Conservation (phyloP, 2,797 vertebrate species). For the Psittacula echo region DNA sequence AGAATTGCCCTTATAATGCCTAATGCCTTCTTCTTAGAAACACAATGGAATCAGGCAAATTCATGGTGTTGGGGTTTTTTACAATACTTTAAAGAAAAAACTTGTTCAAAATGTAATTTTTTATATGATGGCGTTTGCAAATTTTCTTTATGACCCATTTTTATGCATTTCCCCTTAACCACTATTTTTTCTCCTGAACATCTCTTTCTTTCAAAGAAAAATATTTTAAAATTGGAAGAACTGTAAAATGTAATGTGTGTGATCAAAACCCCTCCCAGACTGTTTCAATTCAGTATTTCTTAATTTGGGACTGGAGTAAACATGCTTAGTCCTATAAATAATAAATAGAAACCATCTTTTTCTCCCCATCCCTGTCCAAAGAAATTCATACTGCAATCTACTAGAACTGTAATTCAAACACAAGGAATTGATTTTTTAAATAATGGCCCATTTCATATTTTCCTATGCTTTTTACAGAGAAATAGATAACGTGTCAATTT, state of each 20-base stretch:
- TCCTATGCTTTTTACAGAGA: background rate
- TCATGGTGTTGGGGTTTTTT: background rate
- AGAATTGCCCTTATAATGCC: constrained; percentile 15
- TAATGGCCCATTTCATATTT: background rate
- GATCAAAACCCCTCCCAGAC: constrained; percentile 32
- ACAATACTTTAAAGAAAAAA: background rate
- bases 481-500: background rate
- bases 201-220: background rate
- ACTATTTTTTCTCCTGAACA: background rate
- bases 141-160: constrained; percentile 1
- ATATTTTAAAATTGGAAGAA: constrained; percentile 17
- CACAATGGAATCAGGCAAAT: background rate
- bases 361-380: background rate
- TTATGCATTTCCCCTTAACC: background rate
- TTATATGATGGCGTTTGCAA: background rate
- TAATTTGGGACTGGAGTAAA: constrained; percentile 16
- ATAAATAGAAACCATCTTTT: background rate
- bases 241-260: background rate
- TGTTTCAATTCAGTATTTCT: constrained; percentile 32
- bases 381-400: background rate
- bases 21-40: constrained; percentile 19
- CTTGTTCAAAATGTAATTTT: background rate
- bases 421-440: background rate
- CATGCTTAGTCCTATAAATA: background rate
- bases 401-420: background rate